Base-by-base conservation (phyloP, 2,797 vertebrate species). In the Sparus aurata region DNA sequence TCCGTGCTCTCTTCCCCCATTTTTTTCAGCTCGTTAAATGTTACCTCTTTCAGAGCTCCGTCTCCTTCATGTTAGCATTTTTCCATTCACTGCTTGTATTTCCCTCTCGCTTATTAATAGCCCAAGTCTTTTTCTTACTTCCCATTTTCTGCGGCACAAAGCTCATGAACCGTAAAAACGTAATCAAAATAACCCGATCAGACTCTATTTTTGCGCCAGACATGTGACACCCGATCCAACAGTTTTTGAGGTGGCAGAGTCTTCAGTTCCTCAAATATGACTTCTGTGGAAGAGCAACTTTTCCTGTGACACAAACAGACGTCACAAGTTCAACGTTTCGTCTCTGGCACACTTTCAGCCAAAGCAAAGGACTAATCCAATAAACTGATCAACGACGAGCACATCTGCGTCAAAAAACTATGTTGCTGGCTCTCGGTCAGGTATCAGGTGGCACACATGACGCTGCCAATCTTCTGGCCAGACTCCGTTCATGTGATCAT, bases 241-340 rank as follows among this genome's bases (percentile, higher is more conserved):
- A 50, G 12, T 23, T 69, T 66, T 73, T 73, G n/a, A 53, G 27
- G 57, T 52, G 17, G 30, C 18, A 50, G 50, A 64, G 1, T 30
- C 87, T 68, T 77, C 69, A 80, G 27, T 86, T 87, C 79, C 76
- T 84, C 27, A 76, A 77, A 79, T 47, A 12, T 27, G 54, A 20
- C 27, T 61, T 17, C 43, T n/a, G 2, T 17, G 30, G 23, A 5
- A 17, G 12, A 2, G 38, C 0, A 65, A 15, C 58, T 75, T 53
- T 59, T 52, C 63, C 10, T 54, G 22, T 61, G 3, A 53, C 25
- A 50, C 12, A 59, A 63, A 53, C 25, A 49, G 38, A 73, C 22
- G 1, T 41, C 3, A 63, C 25, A 2, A 23, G 18, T 69, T 41
- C 68, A 73, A 66, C 13, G 34, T 79, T 60, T 60, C 50, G 38